Evolutionary conservation across 2,888 invertebrate species (phyloP), one percentile per base, ranked within the genome.

Genomic region (Eledona agricola): DNA sequence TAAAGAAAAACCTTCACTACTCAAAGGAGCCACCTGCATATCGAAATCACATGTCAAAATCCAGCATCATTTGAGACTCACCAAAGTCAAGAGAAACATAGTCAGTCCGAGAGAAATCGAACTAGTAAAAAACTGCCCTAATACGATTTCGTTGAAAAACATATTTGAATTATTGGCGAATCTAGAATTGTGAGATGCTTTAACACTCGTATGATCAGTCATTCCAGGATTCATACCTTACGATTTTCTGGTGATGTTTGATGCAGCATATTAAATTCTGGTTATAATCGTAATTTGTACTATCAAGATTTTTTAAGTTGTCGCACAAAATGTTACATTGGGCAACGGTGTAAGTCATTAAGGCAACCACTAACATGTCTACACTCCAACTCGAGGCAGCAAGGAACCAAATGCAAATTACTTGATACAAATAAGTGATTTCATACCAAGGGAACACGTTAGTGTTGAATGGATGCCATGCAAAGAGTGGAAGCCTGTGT

Each of bases 401-500:
- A 2, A 20, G 6, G 11, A 20, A 4, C 5, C 17, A 40, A 4
- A 26, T 16, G 12, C 25, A 7, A 7, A 40, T 13, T 3, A 13
- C 13, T 17, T 40, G 40, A 26, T 26, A 16, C 5, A 17, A 6
- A 19, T 34, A 34, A 17, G 40, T 40, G 1, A 40, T 15, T 17
- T 28, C 26, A 9, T 40, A 40, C 1, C 3, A n/a, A 2, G 28
- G 26, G 4, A 10, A 10, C 5, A 3, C 16, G 2, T 2, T 40
- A 9, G 4, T 16, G 9, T 40, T 10, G n/a, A 26, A 28, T 1
- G 40, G 40, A 40, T 40, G 28, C 40, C 40, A 40, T 6, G 40
- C 40, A 3, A 4, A 4, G 10, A 40, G 28, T 2, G 40, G 40
- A 1, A 40, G 10, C 1, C 12, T 7, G 28, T 10, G 5, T 4